phyloP scores from a whole-genome alignment of 1,140 invertebrate species.

The Pollicipes pollicipes region DNA sequence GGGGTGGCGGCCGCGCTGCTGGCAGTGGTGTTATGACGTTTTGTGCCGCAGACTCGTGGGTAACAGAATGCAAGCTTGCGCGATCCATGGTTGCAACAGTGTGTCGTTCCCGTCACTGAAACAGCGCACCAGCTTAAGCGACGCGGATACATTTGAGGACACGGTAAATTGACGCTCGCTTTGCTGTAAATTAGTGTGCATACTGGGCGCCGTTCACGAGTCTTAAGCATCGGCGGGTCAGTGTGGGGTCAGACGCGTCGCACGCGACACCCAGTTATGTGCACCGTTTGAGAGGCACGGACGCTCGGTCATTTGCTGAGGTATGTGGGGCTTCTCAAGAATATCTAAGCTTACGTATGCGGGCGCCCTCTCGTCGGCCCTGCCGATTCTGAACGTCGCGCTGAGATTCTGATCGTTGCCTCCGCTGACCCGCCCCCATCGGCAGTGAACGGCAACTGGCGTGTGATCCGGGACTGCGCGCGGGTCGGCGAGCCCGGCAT shows the following conservation, averaged over 20 bases:
- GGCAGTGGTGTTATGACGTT: background rate
- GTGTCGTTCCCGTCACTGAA: too few species aligned
- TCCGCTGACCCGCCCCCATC: constrained; percentile 19
- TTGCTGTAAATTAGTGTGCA: too few species aligned
- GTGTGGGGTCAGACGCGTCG: too few species aligned
- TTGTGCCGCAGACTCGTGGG: background rate
- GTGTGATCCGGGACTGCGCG: constrained; percentile 72
- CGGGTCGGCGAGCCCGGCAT: constrained; percentile 78
- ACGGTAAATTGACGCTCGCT: too few species aligned
- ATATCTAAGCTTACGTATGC: constrained; percentile 7
- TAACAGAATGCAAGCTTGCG: too few species aligned
- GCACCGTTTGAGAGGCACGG: background rate
- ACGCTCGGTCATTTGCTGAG: background rate
- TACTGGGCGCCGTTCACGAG: too few species aligned
- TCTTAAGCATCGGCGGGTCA: too few species aligned
- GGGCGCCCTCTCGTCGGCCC: background rate
- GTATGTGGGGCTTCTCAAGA: background rate
- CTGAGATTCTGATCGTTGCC: background rate
- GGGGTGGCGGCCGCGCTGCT: background rate
- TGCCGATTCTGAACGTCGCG: background rate
- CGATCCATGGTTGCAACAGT: too few species aligned
- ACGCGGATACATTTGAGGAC: too few species aligned
- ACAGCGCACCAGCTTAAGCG: too few species aligned
- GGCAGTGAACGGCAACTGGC: constrained; percentile 73
- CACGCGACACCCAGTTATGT: background rate